Percentiles rank a stretch among this genome's conserved stretches.
Conservation (phyloP, 2,113 vertebrate species). For the Ameiurus melas region DNA sequence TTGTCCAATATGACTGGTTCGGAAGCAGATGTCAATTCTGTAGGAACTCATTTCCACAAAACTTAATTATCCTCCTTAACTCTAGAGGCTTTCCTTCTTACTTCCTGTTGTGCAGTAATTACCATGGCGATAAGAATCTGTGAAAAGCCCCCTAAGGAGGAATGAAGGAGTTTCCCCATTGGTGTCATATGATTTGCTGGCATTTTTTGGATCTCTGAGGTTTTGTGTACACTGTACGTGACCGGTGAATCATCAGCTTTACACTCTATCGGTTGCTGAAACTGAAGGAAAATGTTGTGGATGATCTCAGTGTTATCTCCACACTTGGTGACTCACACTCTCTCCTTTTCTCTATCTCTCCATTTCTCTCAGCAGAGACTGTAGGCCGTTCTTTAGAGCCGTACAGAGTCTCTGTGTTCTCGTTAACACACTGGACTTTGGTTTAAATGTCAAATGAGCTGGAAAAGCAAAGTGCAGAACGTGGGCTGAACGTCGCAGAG, state of each 20-base stretch:
- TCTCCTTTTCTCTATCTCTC: constrained; percentile 3
- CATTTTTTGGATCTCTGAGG: neutral
- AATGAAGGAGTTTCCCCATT: neutral
- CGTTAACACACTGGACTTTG: neutral
- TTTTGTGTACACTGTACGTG: neutral
- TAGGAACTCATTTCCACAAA: neutral
- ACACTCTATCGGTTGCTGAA: neutral
- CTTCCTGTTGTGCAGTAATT: neutral
- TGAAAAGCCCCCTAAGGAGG: neutral
- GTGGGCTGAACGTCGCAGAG: neutral
- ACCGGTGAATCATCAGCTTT: neutral
- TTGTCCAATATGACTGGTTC: neutral
- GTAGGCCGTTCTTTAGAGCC: constrained; percentile 43
- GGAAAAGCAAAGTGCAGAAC: neutral
- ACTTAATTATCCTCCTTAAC: neutral
- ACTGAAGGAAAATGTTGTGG: constrained; percentile 14
- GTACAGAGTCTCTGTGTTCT: constrained; percentile 26
- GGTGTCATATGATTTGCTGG: neutral
- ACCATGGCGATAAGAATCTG: neutral
- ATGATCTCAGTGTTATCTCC: constrained; percentile 17
- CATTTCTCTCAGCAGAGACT: constrained; percentile 49
- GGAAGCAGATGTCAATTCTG: neutral
- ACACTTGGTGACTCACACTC: constrained; percentile 45
- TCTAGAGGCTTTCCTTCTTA: neutral
- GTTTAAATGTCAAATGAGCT: constrained; percentile 4